Evolutionary conservation across 1,140 invertebrate species (phyloP).

Genomic region (Sarcophaga bullata): DNA sequence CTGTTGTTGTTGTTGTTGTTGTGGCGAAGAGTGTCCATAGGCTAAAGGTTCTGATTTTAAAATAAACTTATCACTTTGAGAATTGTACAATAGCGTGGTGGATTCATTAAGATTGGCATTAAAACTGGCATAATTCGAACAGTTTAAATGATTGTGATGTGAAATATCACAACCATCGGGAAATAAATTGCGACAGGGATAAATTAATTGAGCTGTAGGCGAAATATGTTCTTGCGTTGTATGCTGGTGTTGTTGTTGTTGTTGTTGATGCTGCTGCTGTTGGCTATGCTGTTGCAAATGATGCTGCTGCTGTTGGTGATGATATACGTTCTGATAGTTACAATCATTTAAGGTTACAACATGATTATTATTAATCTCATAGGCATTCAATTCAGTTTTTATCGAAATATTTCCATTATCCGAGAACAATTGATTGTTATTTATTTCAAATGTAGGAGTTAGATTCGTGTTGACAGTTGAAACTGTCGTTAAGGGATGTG

Average conservation of each 20-base stretch:
- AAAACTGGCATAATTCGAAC: slow-evolving; percentile 40
- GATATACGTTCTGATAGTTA: slow-evolving; percentile 31
- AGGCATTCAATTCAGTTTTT: slow-evolving; percentile 43
- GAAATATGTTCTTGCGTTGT: not conserved
- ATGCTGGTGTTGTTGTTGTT: slow-evolving; percentile 27
- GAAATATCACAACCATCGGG: slow-evolving; percentile 61
- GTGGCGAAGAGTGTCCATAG: slow-evolving; percentile 46
- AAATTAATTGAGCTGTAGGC: slow-evolving; percentile 47
- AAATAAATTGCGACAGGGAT: slow-evolving; percentile 62
- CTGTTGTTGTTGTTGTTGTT: slow-evolving; percentile 48
- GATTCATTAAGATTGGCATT: slow-evolving; percentile 24
- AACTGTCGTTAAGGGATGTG: not conserved
- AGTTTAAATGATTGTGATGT: slow-evolving; percentile 41
- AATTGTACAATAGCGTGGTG: slow-evolving; percentile 32
- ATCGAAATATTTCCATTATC: not conserved
- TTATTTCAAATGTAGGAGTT: not conserved
- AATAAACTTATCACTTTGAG: slow-evolving; percentile 28
- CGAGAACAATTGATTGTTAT: not conserved
- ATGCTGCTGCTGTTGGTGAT: slow-evolving; percentile 37
- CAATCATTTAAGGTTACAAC: slow-evolving; percentile 4
- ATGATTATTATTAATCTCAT: slow-evolving; percentile 38
- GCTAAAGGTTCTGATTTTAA: slow-evolving; percentile 32
- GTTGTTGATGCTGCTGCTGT: slow-evolving; percentile 18
- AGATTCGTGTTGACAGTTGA: not conserved
- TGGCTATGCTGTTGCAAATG: slow-evolving; percentile 43